Conservation (phyloP, 2,113 vertebrate species). For the Collichthys lucidus region DNA sequence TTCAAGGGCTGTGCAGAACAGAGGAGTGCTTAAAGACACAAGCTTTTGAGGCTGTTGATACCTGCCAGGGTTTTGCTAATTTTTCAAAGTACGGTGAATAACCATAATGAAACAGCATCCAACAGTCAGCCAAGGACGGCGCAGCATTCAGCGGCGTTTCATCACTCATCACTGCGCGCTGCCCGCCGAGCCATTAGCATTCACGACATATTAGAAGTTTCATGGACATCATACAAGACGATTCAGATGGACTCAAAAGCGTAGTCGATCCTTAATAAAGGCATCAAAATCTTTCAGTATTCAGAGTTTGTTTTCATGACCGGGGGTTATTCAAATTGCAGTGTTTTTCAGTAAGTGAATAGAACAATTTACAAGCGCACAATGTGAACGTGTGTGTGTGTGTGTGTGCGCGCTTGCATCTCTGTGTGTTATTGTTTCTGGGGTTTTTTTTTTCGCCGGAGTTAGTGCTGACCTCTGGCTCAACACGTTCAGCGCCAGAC, state of each 20-base stretch:
- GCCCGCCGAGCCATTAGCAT: constrained; percentile 75
- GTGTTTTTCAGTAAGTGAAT: constrained; percentile 57
- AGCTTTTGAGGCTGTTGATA: constrained; percentile 73
- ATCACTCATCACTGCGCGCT: constrained; percentile 64
- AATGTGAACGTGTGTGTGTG: constrained; percentile 44
- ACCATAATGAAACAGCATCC: constrained; percentile 67
- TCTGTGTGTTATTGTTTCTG: constrained; percentile 70
- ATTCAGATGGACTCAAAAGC: constrained; percentile 72
- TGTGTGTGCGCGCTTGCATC: constrained; percentile 35
- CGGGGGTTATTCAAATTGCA: constrained; percentile 66
- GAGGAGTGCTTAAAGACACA: constrained; percentile 64
- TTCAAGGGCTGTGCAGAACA: constrained; percentile 79
- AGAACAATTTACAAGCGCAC: constrained; percentile 65
- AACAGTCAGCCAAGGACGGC: constrained; percentile 75
- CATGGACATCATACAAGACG: constrained; percentile 71
- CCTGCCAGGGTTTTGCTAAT: constrained; percentile 77
- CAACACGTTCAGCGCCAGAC: constrained; percentile 75
- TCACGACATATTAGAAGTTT: constrained; percentile 76
- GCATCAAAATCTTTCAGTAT: constrained; percentile 69
- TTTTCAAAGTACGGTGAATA: constrained; percentile 74
- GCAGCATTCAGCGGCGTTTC: constrained; percentile 70
- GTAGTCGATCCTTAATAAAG: constrained; percentile 68
- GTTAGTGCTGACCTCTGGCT: constrained; percentile 75
- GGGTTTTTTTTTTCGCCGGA: constrained; percentile 53
- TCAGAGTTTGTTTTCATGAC: constrained; percentile 76